Conservation (phyloP, 2,113 vertebrate genomes). For the Phyllopteryx taeniolatus region DNA sequence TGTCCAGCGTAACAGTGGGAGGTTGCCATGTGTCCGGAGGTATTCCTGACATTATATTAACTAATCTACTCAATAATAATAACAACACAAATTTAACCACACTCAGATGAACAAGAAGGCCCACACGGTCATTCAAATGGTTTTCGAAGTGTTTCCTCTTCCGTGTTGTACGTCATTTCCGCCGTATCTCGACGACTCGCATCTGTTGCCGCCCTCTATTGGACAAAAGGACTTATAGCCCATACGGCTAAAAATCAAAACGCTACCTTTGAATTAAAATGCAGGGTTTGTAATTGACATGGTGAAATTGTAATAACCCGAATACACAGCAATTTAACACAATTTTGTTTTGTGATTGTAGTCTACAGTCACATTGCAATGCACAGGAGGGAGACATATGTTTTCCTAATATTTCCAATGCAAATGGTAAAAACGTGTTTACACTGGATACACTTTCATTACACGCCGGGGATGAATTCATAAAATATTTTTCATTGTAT, state of each 20-base stretch:
- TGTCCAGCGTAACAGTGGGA: slow-evolving; percentile 81
- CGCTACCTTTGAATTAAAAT: neutral
- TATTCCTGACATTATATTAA: slow-evolving; percentile 74
- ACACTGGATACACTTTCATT: too few relatives aligned
- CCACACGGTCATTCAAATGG: neutral
- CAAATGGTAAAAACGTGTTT: too few relatives aligned
- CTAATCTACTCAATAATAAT: neutral
- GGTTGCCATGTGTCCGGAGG: slow-evolving; percentile 92
- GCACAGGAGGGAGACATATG: too few relatives aligned
- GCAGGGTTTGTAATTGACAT: neutral
- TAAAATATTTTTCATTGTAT: too few relatives aligned
- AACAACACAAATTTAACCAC: neutral
- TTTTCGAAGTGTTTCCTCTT: slow-evolving; percentile 24
- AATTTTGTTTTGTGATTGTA: too few relatives aligned
- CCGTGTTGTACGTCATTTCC: slow-evolving; percentile 10
- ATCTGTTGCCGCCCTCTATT: slow-evolving; percentile 28
- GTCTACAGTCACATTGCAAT: too few relatives aligned
- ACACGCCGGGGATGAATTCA: too few relatives aligned
- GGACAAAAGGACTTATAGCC: slow-evolving; percentile 5
- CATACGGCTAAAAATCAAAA: neutral
- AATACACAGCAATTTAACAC: too few relatives aligned
- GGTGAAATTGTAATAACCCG: too few relatives aligned
- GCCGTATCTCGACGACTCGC: too few relatives aligned
- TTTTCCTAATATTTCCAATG: too few relatives aligned
- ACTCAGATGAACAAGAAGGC: neutral